Evolutionary conservation across 2,797 vertebrate species (phyloP).

Genomic region (Rhabdophis nuchalis): DNA sequence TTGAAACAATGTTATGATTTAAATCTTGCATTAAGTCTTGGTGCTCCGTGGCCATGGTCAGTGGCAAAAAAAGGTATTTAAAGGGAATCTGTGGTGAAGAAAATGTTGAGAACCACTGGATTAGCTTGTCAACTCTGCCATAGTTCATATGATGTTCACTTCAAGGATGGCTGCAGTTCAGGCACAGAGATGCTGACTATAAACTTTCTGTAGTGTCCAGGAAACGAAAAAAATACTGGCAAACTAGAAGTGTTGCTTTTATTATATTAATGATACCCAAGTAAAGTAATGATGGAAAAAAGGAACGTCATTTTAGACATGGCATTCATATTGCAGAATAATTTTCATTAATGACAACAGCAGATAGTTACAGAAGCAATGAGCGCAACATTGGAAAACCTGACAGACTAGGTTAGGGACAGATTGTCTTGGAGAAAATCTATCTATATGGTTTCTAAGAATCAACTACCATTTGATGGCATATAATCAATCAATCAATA

Average conservation of each 20-base stretch:
- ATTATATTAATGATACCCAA: neutral
- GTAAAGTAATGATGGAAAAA: neutral
- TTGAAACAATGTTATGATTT: neutral
- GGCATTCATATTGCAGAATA: neutral
- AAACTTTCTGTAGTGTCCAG: neutral
- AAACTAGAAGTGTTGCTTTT: neutral
- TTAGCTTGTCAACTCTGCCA: neutral
- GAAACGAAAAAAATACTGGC: neutral
- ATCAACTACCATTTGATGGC: neutral
- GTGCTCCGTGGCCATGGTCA: neutral
- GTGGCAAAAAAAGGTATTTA: neutral
- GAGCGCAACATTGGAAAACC: neutral
- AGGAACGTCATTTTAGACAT: neutral
- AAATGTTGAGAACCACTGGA: neutral
- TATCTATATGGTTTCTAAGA: neutral
- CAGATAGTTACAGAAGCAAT: neutral
- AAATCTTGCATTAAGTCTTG: neutral
- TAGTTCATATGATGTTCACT: neutral
- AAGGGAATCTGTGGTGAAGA: neutral
- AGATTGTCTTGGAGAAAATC: neutral
- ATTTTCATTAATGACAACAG: neutral
- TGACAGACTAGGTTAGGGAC: neutral
- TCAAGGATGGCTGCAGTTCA: neutral
- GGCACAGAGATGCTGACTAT: neutral
- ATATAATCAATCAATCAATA: neutral